Evolutionary conservation across 2,797 vertebrate species (phyloP).

Genomic region (Neosalanx taihuensis): DNA sequence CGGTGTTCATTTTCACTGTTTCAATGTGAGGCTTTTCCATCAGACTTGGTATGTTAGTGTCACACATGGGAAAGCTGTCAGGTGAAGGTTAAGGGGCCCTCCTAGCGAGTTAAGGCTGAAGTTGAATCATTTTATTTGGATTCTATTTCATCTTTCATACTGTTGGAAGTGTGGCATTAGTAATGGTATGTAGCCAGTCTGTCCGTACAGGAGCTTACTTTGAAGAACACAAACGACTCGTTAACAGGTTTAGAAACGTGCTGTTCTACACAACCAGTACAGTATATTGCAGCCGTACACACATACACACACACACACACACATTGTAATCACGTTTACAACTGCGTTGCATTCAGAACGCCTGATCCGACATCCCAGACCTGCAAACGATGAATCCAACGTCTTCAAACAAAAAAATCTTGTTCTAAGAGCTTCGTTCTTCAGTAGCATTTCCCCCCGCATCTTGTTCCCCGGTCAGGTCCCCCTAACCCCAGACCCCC

Average conservation of each 20-base stretch:
- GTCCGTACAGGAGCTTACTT: slow-evolving; percentile 1
- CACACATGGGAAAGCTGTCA: background rate
- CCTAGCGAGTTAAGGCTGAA: slow-evolving; percentile 3
- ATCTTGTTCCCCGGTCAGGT: background rate
- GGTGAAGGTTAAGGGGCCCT: slow-evolving; percentile 22
- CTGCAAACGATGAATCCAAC: background rate
- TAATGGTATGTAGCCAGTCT: slow-evolving; percentile 11
- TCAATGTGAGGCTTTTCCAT: slow-evolving; percentile 28
- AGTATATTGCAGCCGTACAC: background rate
- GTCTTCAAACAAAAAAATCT: background rate
- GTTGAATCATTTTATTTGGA: background rate
- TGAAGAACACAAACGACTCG: slow-evolving; percentile 21
- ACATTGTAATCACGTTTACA: background rate
- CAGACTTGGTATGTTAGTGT: slow-evolving; percentile 15
- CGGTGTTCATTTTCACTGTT: slow-evolving; percentile 32
- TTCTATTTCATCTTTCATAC: slow-evolving; percentile 10
- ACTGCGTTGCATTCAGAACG: too few species aligned
- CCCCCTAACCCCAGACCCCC: slow-evolving; percentile 21
- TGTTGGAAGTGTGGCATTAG: slow-evolving; percentile 16
- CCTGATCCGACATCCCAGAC: too few species aligned
- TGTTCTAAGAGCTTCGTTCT: background rate
- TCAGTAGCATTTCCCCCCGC: background rate
- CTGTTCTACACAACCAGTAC: background rate
- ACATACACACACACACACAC: background rate
- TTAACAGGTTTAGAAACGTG: slow-evolving; percentile 31